Evolutionary conservation across 2,113 vertebrate species (phyloP), one percentile per base, ranked within the genome.

Genomic region (Chloebia gouldiae): DNA sequence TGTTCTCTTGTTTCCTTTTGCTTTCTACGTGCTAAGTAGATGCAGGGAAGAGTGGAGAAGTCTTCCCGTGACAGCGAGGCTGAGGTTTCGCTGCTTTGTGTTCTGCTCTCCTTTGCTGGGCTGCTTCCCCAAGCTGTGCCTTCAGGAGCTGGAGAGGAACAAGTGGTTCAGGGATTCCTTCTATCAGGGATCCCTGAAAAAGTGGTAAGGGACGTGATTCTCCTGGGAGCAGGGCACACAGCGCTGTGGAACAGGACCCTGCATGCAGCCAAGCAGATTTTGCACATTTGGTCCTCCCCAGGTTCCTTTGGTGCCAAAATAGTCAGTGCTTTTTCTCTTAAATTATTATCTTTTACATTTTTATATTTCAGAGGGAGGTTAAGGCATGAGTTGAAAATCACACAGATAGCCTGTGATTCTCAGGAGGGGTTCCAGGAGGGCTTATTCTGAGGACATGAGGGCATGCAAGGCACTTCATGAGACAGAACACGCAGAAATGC

Each of bases 1-100:
- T 81, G 89, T 91, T 84, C 92, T 90, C 94, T 71, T 83, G 82
- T 86, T 94, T 95, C 88, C 64, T 86, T 63, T 81, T 59, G 60
- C 95, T 93, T 86, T 78, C 76, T 71, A 88, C 1, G 90, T 92
- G 96, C 92, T 93, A 96, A 96, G 49, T 95, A 96, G 94, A 95
- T 96, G 92, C 95, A 96, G 64, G 59, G 63, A 81, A 54, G 78
- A 88, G 90, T 1, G 11, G 54, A 82, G 78, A 73, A 91, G n/a
- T 18, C 82, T 94, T 63, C 90, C 53, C 1, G 5, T 6, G 18
- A 35, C 7, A 44, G 75, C 4, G 7, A 64, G 78, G 81, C 72
- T 68, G 90, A 2, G 24, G 65, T 45, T 87, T 65, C 0, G 0
- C 90, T 2, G 1, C 81, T 40, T 30, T 2, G 1, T 5, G 15